Evolutionary conservation across 2,888 invertebrate species (phyloP).

Genomic region (Dicyrtoma fusca): DNA sequence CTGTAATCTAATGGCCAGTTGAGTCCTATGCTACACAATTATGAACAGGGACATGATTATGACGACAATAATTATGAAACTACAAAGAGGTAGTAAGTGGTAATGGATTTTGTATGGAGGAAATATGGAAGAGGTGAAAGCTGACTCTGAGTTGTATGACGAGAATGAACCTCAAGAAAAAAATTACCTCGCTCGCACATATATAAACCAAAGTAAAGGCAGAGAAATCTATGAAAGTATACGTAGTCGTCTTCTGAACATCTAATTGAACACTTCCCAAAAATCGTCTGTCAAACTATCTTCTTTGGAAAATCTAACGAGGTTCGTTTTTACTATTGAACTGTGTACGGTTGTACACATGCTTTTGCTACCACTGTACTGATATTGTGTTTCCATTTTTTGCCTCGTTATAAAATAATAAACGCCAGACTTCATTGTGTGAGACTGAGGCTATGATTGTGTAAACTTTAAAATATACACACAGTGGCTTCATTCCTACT

Average conservation of each 20-base stretch:
- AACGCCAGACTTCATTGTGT: too few relatives aligned
- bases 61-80: too few relatives aligned
- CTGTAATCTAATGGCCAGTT: too few relatives aligned
- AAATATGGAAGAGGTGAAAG: constrained; percentile 38
- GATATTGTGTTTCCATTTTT: too few relatives aligned
- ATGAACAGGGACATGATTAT: too few relatives aligned
- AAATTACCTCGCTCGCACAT: constrained; percentile 33
- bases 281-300: background rate
- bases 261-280: constrained; percentile 33
- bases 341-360: background rate
- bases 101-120: constrained; percentile 33
- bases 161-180: constrained; percentile 26
- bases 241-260: constrained; percentile 28
- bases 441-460: too few relatives aligned
- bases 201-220: constrained; percentile 35
- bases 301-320: constrained; percentile 9
- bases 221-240: constrained; percentile 29
- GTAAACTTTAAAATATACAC: too few relatives aligned
- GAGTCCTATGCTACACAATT: too few relatives aligned
- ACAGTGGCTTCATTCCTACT: too few relatives aligned
- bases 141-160: constrained; percentile 26
- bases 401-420: too few relatives aligned
- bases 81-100: constrained; percentile 27
- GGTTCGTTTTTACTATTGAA: constrained; percentile 18
- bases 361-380: too few relatives aligned